Percentiles rank a stretch among this genome's conserved stretches.
These are phyloP conservation scores for Aurelia sp. DNA, from an alignment of 30 jellyfish, hydroid and myxozoan genomes.

Conservation along the genomic window DNA sequence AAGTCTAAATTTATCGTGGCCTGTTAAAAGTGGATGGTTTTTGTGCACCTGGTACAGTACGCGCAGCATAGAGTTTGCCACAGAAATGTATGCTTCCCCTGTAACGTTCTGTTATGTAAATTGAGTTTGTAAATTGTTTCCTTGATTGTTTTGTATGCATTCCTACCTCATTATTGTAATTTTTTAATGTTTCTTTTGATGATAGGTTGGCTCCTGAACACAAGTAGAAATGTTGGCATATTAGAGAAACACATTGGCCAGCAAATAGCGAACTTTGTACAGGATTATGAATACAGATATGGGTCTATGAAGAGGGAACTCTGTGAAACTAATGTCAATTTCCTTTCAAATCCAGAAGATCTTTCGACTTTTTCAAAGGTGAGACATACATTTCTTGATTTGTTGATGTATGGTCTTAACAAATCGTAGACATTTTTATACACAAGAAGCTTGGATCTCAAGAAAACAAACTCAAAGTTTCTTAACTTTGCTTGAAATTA, in stretches of 20 bases:
- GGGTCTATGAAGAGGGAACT: background rate
- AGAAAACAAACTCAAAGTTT: too few species aligned
- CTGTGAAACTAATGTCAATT: slow-evolving; percentile 50
- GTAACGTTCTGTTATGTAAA: too few species aligned
- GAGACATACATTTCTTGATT: background rate
- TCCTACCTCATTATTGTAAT: background rate
- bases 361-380: slow-evolving; percentile 51
- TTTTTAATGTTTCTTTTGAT: background rate
- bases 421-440: too few species aligned
- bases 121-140: background rate
- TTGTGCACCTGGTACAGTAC: too few species aligned
- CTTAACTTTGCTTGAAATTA: too few species aligned
- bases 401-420: too few species aligned
- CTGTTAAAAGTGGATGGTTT: too few species aligned
- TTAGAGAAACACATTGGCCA: slow-evolving; percentile 74
- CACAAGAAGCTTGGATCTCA: too few species aligned
- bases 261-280: slow-evolving; percentile 45
- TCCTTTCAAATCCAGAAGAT: slow-evolving; percentile 26
- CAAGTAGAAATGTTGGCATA: slow-evolving; percentile 58
- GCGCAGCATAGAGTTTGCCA: too few species aligned
- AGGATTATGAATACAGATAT: slow-evolving; percentile 21
- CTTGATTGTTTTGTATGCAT: background rate
- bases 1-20: too few species aligned
- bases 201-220: slow-evolving; percentile 74
- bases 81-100: too few species aligned